Evolutionary conservation across 2,797 vertebrate genomes (phyloP).

Genomic region (Acanthis flammea): DNA sequence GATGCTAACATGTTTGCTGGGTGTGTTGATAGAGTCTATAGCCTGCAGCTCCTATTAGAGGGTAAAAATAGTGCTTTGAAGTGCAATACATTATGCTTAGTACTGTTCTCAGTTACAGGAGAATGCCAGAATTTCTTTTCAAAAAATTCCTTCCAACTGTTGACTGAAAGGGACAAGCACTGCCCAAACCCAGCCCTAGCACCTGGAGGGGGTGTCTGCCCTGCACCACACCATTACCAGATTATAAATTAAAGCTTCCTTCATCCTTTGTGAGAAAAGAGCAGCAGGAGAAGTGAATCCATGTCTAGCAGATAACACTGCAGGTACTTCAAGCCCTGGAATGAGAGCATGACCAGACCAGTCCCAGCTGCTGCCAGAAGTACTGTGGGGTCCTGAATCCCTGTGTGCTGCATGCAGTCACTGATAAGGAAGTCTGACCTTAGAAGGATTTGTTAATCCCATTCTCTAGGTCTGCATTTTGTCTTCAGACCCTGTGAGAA

Average conservation of each 20-base stretch:
- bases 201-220: fast-evolving
- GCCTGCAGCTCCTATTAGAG: constrained; percentile 38
- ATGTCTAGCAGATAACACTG: neutral
- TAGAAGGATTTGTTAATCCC: neutral
- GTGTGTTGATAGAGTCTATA: constrained; percentile 14
- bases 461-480: neutral
- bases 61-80: constrained; percentile 35
- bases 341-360: neutral
- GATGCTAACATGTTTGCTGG: constrained; percentile 11
- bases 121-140: neutral
- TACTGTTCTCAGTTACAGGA: neutral
- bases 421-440: neutral
- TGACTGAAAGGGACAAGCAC: neutral
- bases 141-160: neutral
- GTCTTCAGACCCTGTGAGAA: neutral
- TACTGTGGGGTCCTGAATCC: neutral
- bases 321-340: neutral
- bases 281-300: neutral
- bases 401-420: neutral
- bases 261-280: neutral
- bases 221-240: neutral
- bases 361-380: neutral
- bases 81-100: neutral
- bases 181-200: neutral
- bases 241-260: neutral